A percentile compares a stretch with the other conserved stretches of the same genome.
Evolutionary conservation across 2,888 invertebrate species (phyloP).

Genomic region (Phyto melanocephala): DNA sequence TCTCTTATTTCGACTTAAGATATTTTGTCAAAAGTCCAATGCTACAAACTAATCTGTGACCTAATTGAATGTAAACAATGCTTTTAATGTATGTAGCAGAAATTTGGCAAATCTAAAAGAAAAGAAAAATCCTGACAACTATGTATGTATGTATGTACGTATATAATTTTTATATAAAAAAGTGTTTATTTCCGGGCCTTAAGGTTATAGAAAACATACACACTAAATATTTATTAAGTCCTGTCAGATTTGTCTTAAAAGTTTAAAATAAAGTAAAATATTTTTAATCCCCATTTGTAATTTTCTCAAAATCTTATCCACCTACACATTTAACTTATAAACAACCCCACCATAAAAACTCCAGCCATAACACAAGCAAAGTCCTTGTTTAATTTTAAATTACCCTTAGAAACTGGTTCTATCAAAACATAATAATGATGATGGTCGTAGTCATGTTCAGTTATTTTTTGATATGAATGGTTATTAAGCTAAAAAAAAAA

Average conservation of each 20-base stretch:
- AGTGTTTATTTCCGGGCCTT: too few species aligned
- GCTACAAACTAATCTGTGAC: too few species aligned
- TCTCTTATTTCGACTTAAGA: too few species aligned
- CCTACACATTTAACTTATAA: background rate
- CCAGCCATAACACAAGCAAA: background rate
- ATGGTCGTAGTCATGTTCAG: background rate
- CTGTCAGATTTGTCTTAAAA: background rate
- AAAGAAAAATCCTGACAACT: too few species aligned
- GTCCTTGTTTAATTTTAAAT: constrained; percentile 39
- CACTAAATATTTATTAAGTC: background rate
- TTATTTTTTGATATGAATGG: constrained; percentile 29
- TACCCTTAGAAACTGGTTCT: constrained; percentile 24
- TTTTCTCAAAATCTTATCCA: background rate
- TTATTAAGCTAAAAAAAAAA: constrained; percentile 24
- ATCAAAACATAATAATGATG: background rate
- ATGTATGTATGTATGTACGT: too few species aligned
- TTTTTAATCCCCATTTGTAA: background rate
- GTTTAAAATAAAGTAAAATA: background rate
- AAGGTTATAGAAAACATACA: background rate
- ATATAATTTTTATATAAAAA: too few species aligned
- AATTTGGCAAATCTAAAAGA: too few species aligned
- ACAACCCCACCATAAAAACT: background rate
- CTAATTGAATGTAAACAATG: too few species aligned
- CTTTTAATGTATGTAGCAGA: too few species aligned
- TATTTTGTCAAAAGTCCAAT: too few species aligned